Conservation (phyloP, 2,797 vertebrate genomes). For the Pangasius krempfi region DNA sequence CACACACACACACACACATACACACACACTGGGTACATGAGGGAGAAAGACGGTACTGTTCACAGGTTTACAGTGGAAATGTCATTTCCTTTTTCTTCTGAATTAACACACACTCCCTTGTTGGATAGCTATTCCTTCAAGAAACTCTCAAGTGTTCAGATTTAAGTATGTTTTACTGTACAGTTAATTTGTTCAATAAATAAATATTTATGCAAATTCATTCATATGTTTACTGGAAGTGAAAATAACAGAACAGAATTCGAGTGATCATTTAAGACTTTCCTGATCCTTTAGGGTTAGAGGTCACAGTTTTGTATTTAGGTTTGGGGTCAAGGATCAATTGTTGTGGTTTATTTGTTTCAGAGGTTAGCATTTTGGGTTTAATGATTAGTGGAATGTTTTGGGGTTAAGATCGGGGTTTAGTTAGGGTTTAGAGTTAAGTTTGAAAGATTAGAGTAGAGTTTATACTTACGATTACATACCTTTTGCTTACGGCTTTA, state of each 20-base stretch:
- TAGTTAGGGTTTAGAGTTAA: background rate
- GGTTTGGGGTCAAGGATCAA: constrained; percentile 7
- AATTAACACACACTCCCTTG: background rate
- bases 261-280: background rate
- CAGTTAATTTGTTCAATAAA: background rate
- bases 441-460: background rate
- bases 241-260: background rate
- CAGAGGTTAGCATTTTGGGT: too few species aligned
- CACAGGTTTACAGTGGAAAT: constrained; percentile 25
- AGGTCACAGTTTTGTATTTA: background rate
- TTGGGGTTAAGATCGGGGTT: background rate
- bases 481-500: too few species aligned
- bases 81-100: constrained; percentile 21
- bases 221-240: background rate
- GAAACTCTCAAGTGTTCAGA: background rate
- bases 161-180: background rate
- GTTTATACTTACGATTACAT: background rate
- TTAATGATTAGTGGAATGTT: background rate
- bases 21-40: background rate
- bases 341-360: background rate
- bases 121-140: background rate
- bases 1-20: constrained; percentile 5
- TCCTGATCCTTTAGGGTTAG: background rate
- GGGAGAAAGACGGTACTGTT: constrained; percentile 21
- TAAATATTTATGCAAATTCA: background rate